Evolutionary conservation across 1,140 invertebrate genomes (phyloP), one percentile per base, ranked within the genome.

Genomic region (Diachasma alloeum): DNA sequence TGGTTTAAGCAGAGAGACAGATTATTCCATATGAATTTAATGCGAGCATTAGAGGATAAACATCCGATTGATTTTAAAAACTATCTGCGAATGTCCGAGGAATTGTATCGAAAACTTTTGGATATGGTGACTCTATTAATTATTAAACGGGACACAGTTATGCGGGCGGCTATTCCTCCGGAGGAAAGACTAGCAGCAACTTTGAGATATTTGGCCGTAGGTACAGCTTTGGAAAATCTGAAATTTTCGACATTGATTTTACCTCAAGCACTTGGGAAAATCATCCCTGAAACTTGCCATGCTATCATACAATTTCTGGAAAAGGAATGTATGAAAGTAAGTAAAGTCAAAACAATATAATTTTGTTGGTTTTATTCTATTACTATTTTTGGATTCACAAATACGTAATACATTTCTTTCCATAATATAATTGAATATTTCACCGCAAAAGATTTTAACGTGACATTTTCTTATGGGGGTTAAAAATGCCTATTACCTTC

Each of bases 201-300:
- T 59, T 67, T 85, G 56, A 36, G 84, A 46, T 86, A 77, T 75
- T 71, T 86, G 44, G 83, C 85, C 39, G 78, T 76, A 36, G 80
- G 73, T 79, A 48, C 31, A n/a, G n/a, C n/a, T n/a, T 75, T 80
- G 56, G 80, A 84, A 73, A 76, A 80, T 67, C 59, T 84, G 31
- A 85, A 87, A 81, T 88, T 83, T 83, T 84, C 82, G 48, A 78
- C 81, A 74, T 77, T 84, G n/a, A 87, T 88, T 75, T 88, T 86
- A 68, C 82, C 83, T 71, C 84, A 87, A 77, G 83, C 85, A 17
- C 76, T 86, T 53, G 71, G 81, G 15, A 74, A 74, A 79, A 85
- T 84, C 66, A 86, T 86, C 72, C 84, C 85, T 26, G 85, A 88
- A 84, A 87, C 82, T 37, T 85, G 82, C 82, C 15, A 72, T 13